Base-by-base conservation (phyloP, 2,888 invertebrate genomes). In the Ceraclea dissimilis region DNA sequence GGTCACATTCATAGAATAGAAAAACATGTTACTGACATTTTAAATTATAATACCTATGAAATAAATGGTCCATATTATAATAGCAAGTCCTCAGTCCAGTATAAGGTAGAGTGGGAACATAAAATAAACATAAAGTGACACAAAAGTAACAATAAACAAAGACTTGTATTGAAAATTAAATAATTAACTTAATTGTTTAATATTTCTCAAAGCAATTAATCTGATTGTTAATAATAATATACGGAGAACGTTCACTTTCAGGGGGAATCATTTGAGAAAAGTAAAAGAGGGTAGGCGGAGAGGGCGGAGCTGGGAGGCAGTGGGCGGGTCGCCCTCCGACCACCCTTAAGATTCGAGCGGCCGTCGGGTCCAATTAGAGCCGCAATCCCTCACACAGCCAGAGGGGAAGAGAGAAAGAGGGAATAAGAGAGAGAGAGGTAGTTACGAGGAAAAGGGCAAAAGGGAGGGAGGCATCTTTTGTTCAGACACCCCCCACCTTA, bases 321-420 rank as follows among this genome's bases (percentile, higher is more conserved):
- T 68, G 70, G 68, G 68, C 67, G 69, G 70, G 70, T 62, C 70
- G 70, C 69, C 73, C 73, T 75, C 62, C 64, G n/a, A 39, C 74
- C 75, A 76, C 74, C 74, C 74, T 73, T 74, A 73, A 78, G 78
- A 78, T 74, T 79, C 76, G 76, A 74, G 76, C 76, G 76, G 73
- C 75, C 76, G 77, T 76, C 78, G 72, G 70, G 73, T 73, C 78
- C 78, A 77, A 78, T 78, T 78, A 78, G 75, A 75, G 71, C 70
- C 73, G 75, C 77, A 77, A 77, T 77, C 77, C 73, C 75, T 78
- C 78, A 76, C 71, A 76, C 71, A 72, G 74, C 74, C 74, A 71
- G 70, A 70, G 71, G 64, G 63, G 63, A 34, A 43, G 49, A 44
- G 56, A 20, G 46, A 51, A 11, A 43, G 39, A 34, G 47, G 46